phyloP scores from a whole-genome alignment of 2,797 vertebrate genomes.

The Pelobates cultripes region DNA sequence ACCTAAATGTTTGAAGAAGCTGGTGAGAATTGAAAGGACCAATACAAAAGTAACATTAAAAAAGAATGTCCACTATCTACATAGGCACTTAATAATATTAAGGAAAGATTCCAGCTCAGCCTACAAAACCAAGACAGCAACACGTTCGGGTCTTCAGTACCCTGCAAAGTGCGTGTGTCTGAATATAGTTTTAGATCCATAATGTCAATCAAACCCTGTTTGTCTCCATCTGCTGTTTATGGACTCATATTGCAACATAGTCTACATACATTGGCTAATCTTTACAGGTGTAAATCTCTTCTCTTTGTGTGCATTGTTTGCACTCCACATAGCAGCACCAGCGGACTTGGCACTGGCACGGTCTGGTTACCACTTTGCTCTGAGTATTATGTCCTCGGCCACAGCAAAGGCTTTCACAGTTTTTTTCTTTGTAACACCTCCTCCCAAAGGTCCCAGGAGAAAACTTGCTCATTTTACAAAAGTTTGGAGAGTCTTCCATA shows the following conservation, averaged over 20 bases:
- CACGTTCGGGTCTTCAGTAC: conserved; percentile 64
- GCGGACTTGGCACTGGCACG: conserved; percentile 97
- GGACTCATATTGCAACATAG: conserved; percentile 4
- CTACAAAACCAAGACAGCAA: conserved; percentile 61
- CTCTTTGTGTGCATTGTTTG: conserved; percentile 95
- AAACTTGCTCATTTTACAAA: conserved; percentile 91
- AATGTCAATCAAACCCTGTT: conserved; percentile 67
- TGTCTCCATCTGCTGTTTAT: conserved; percentile 60
- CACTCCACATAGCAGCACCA: conserved; percentile 99
- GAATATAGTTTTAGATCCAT: conserved; percentile 60
- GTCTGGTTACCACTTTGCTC: conserved; percentile 92
- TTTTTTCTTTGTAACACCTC: conserved; percentile 97
- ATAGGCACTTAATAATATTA: conserved; percentile 9
- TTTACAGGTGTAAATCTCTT: conserved; percentile 98
- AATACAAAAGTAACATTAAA: too few relatives aligned
- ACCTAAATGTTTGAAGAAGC: conserved; percentile 1
- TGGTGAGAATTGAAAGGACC: neutral
- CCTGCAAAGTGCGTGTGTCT: conserved; percentile 70
- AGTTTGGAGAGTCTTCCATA: conserved; percentile 98
- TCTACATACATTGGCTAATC: conserved; percentile 63
- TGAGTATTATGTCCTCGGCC: conserved; percentile 97
- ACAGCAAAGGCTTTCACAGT: conserved; percentile 97
- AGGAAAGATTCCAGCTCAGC: conserved; percentile 13
- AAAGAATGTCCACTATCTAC: conserved; percentile 37
- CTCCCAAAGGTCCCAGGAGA: conserved; percentile 89